Evolutionary conservation across 2,797 vertebrate species (phyloP), one percentile per base, ranked within the genome.

Genomic region (Hypotaenidia philippensis): DNA sequence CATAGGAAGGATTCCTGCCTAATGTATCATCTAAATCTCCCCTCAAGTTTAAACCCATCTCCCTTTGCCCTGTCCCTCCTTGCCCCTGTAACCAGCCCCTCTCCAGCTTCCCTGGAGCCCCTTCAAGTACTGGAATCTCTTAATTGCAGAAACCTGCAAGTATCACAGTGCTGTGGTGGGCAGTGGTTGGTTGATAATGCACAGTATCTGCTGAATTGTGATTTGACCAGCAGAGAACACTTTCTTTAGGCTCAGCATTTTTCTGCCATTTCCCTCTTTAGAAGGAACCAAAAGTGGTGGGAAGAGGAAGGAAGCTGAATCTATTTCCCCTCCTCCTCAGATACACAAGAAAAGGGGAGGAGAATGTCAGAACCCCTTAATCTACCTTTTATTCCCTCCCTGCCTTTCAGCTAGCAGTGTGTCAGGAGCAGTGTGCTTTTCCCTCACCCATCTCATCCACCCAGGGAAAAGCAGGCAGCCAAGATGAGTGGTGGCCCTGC

Each of bases 151-250:
- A 59, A 55, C 13, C 36, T 56, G 63, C 0, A 10, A 61, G 13
- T 15, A 20, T 27, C 78, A 20, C 15, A 11, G 40, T 31, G 13
- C 40, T 68, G 38, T 68, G 59, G 20, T 52, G 44, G 40, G 38
- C 45, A 36, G 15, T 17, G 47, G 3, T 5, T 17, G 47, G 3
- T 5, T 69, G 50, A 21, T 41, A 17, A 64, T 4, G n/a, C 55
- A 41, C 0, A 0, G 19, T n/a, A 29, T 32, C 21, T 80, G 59
- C 47, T 83, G 59, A 82, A 31, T 1, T 13, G 11, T 20, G 12
- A 5, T 0, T 3, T 2, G 36, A 34, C 0, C 0, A 3, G 5
- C 52, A 92, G 23, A 29, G 40, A 64, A 50, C 1, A 19, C 5
- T 40, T 75, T 56, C 65, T 78, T 65, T 31, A 41, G 40, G 21